Evolutionary conservation across 1,140 invertebrate genomes (phyloP), one percentile per base, ranked within the genome.

Genomic region (Drosophila elegans): DNA sequence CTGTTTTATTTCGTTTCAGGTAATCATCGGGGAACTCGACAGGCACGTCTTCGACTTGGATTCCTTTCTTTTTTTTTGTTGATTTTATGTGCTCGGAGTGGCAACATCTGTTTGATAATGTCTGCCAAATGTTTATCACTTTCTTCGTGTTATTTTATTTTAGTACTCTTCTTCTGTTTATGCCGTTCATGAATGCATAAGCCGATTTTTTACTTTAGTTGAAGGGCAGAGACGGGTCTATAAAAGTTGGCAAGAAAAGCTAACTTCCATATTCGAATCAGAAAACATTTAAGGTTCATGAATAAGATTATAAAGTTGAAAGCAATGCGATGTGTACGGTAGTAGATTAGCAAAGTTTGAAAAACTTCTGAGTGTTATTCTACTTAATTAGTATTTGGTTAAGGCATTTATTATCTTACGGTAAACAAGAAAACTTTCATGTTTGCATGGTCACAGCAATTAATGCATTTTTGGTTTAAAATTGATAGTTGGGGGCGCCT

Each of bases 41-140:
- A 42, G 63, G 76, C 76, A 79, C 76, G 76, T 78, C 61, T 74
- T 67, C 48, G 34, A 21, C 16, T 44, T 51, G 39, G 46, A 45
- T 64, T 74, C 48, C 57, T 72, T 51, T 39, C n/a, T 68, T 38
- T 36, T 44, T 49, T 49, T 29, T n/a, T 27, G 5, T 48, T n/a
- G 27, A 32, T 48, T 13, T 32, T 21, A 21, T 48, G 10, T 29
- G 29, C n/a, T 45, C 13, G 12, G 12, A 49, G 57, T 51, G 73
- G 71, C 60, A 64, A 64, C 71, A 75, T 63, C 71, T 75, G 71
- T 57, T 75, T 71, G 67, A 71, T 71, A 71, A 71, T 71, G 67
- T 71, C 67, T 71, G 64, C 67, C 64, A 39, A 66, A 74, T 64
- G 59, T 74, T 75, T 75, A 76, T 75, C 73, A 67, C 72, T 75